Evolutionary conservation across 2,888 invertebrate genomes (phyloP).

Genomic region (Drosophila kanekoi): DNA sequence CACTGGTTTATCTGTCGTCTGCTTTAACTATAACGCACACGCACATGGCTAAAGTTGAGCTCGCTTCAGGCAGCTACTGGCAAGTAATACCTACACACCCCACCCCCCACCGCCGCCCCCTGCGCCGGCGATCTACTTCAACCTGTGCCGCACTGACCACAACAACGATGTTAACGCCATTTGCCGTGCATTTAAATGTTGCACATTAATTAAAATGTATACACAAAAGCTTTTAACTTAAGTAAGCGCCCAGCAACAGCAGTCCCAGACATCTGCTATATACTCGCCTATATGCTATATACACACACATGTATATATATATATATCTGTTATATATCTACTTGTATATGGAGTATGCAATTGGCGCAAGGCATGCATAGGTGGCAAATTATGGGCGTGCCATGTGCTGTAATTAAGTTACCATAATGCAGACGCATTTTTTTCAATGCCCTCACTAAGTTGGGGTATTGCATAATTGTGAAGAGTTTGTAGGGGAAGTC

Average conservation of each 20-base stretch:
- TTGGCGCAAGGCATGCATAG: conserved; percentile 54
- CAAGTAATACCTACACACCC: conserved; percentile 10
- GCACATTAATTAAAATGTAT: conserved; percentile 81
- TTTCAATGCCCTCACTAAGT: background rate
- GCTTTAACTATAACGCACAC: conserved; percentile 64
- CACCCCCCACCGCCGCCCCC: background rate
- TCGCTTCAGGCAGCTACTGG: background rate
- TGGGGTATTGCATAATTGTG: background rate
- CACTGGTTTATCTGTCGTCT: conserved; percentile 73
- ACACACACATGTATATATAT: conserved; percentile 2
- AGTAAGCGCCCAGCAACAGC: conserved; percentile 62
- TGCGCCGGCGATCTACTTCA: background rate
- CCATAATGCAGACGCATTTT: conserved; percentile 32
- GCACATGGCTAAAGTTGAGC: conserved; percentile 44
- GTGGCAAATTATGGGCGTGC: conserved; percentile 59
- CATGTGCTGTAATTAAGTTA: conserved; percentile 63
- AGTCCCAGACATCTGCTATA: conserved; percentile 39
- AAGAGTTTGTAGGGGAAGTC: too few species aligned
- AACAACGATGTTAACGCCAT: conserved; percentile 50
- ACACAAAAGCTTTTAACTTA: conserved; percentile 80
- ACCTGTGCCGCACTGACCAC: conserved; percentile 43
- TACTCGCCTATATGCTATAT: conserved; percentile 13
- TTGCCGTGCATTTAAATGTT: conserved; percentile 78
- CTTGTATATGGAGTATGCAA: conserved; percentile 32
- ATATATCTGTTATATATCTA: conserved; percentile 11